Base-by-base conservation (phyloP, 1,140 invertebrate species). In the fruit fly (Drosophila melanogaster) region DNA sequence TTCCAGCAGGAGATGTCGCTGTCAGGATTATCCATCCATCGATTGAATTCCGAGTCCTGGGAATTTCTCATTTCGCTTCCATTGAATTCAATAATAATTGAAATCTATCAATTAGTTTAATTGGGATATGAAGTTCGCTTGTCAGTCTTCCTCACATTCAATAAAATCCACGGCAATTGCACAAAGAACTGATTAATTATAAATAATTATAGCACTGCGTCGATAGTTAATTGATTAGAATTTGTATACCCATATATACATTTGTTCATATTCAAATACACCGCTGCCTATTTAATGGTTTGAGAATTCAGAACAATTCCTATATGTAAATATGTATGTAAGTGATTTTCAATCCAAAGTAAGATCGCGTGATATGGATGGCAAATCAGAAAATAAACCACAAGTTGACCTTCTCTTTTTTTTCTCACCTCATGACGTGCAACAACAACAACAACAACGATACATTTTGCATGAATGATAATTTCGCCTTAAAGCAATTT, bases 381-480 rank as follows among this genome's bases (percentile, higher is more conserved):
- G 47, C 40, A 46, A 41, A 46, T 60, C 24, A n/a, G 22, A 69
- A 79, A 79, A 79, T 62, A 69, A 33, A 3, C 6, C 15, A 6
- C 14, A 46, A 40, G 26, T 50, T 17, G 43, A 35, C 57, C 62
- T 43, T 61, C 10, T 15, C 37, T 19, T 5, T 5, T 5, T 30
- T n/a, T n/a, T 50, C 24, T 26, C 35, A 5, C 22, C 1, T 59
- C n/a, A 30, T 49, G 40, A 41, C 51, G 53, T 12, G 35, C 17
- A 44, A 46, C 8, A 44, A 44, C 14, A 44, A 44, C 17, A n/a
- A 51, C 5, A 38, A 17, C 15, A 38, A 60, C 33, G 10, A 33
- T 47, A 22, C 22, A 64, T 51, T 51, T 64, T 10, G 59, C 46
- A 58, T 70, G 62, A 80, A 80, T 80, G 77, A 80, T 71, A 71